Percentiles rank a stretch among this genome's conserved stretches.
These are phyloP conservation scores for Macaria liturata DNA, from an alignment of 2,888 invertebrate species.

Conservation along the genomic window DNA sequence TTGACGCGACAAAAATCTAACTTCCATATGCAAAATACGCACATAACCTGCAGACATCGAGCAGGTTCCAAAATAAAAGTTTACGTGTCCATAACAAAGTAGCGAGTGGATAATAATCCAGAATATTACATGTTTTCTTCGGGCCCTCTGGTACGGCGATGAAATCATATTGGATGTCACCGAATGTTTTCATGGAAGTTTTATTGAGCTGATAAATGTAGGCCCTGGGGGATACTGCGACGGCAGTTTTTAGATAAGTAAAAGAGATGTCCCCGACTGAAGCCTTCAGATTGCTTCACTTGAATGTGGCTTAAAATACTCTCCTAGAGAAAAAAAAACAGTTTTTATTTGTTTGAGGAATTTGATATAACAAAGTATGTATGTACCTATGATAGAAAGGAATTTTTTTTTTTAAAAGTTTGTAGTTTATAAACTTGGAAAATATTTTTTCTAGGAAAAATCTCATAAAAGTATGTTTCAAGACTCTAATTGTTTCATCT, in stretches of 20 bases:
- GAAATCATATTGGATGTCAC: conserved; percentile 75
- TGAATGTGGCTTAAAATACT: conserved; percentile 11
- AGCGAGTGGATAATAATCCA: conserved; percentile 58
- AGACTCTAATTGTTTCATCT: too few species aligned
- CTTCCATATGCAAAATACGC: conserved; percentile 28
- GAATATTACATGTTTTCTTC: conserved; percentile 60
- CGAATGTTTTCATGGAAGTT: conserved; percentile 74
- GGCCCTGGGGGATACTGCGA: conserved; percentile 62
- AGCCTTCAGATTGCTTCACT: conserved; percentile 16
- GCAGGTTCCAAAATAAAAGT: conserved; percentile 55
- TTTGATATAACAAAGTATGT: neutral
- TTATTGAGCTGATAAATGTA: conserved; percentile 76
- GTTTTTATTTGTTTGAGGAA: neutral
- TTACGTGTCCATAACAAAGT: conserved; percentile 61
- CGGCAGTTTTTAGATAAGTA: conserved; percentile 68
- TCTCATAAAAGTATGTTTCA: too few species aligned
- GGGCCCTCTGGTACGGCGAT: conserved; percentile 59
- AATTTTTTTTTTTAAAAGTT: too few species aligned
- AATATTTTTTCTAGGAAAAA: too few species aligned
- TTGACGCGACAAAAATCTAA: conserved; percentile 12
- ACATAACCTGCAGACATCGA: conserved; percentile 44
- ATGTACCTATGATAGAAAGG: too few species aligned
- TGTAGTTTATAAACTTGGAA: too few species aligned
- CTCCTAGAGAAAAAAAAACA: conserved; percentile 2
- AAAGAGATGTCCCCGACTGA: conserved; percentile 45